These are phyloP conservation scores for Tachysurus fulvidraco DNA, from an alignment of 2,113 vertebrate species.

Conservation along the genomic window DNA sequence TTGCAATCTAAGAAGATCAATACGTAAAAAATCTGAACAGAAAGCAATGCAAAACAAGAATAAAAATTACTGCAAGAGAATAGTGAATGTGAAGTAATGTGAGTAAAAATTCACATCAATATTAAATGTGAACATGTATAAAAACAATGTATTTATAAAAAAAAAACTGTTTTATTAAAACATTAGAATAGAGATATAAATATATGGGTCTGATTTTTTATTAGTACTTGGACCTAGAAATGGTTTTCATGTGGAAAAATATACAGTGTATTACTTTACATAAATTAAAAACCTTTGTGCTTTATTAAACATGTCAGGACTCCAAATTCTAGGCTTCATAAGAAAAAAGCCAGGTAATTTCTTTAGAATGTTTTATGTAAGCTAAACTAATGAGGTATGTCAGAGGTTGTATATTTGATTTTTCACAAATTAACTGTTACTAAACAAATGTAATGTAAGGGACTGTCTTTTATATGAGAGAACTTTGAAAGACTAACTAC, in stretches of 20 bases:
- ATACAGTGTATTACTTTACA: neutral
- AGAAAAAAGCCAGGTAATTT: too few relatives aligned
- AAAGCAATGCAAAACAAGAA: neutral
- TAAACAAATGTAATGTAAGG: too few relatives aligned
- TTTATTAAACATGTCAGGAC: too few relatives aligned
- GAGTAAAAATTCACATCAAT: neutral
- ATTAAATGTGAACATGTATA: neutral
- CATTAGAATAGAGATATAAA: neutral
- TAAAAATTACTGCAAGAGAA: neutral
- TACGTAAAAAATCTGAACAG: neutral
- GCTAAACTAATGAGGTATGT: too few relatives aligned
- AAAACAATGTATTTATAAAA: neutral
- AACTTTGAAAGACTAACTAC: too few relatives aligned
- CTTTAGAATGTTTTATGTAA: too few relatives aligned
- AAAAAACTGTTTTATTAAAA: neutral
- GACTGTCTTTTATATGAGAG: too few relatives aligned
- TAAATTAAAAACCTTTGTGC: too few relatives aligned
- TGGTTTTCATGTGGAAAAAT: neutral
- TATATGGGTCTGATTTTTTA: neutral
- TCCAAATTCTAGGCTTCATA: too few relatives aligned
- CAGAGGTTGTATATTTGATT: too few relatives aligned
- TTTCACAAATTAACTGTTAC: too few relatives aligned
- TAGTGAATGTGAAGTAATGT: neutral
- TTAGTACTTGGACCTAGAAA: neutral
- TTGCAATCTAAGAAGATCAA: neutral